These are phyloP conservation scores for Rhagoletis zephyria DNA, from an alignment of 1,140 invertebrate species.

Conservation along the genomic window DNA sequence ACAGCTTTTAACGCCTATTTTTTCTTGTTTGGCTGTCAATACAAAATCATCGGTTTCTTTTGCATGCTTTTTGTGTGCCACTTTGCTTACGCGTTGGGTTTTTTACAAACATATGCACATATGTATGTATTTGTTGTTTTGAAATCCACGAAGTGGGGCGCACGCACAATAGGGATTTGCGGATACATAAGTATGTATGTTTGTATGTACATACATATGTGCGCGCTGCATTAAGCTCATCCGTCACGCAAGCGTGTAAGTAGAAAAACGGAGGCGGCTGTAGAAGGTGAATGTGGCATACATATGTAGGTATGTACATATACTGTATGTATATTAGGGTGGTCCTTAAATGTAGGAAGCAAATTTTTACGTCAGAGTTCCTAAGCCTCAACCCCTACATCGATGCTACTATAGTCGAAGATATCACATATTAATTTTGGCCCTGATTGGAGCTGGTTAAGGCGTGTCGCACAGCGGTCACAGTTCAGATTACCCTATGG, in stretches of 20 bases:
- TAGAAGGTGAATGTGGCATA: too few relatives aligned
- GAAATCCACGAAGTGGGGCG: constrained; percentile 12
- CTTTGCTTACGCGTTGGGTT: neutral
- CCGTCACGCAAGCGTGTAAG: neutral
- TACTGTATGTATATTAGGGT: too few relatives aligned
- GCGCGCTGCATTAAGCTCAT: neutral
- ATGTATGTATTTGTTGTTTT: neutral
- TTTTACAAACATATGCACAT: neutral
- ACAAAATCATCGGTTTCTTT: neutral
- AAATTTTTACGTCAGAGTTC: too few relatives aligned
- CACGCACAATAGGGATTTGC: constrained; percentile 1
- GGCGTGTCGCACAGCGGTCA: too few relatives aligned
- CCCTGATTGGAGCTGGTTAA: too few relatives aligned
- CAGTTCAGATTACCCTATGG: too few relatives aligned
- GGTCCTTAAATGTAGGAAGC: too few relatives aligned
- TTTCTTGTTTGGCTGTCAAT: neutral
- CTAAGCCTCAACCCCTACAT: too few relatives aligned
- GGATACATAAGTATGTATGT: neutral
- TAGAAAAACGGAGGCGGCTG: neutral
- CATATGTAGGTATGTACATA: too few relatives aligned
- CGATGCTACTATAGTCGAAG: too few relatives aligned
- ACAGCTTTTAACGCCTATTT: neutral
- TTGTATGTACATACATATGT: neutral
- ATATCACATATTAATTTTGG: too few relatives aligned
- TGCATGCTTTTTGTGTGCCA: neutral